Evolutionary conservation across 2,888 invertebrate genomes (phyloP).

Genomic region (Meloe dianella): DNA sequence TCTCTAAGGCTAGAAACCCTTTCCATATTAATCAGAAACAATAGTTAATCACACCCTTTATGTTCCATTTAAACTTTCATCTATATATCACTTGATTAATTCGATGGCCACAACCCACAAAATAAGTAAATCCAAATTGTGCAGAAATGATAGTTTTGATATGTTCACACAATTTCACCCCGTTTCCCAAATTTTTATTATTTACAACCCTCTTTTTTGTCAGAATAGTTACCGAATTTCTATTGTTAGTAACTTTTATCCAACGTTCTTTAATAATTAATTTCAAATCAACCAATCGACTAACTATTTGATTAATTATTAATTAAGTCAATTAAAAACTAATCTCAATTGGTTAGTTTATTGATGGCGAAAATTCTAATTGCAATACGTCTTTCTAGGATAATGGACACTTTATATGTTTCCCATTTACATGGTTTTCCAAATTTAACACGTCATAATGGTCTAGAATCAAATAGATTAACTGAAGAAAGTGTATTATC

Average conservation of each 20-base stretch:
- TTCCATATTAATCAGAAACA: no score
- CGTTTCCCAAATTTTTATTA: no score
- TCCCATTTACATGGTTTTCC: constrained; percentile 61
- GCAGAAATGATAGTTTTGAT: no score
- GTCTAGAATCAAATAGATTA: constrained; percentile 50
- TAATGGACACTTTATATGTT: constrained; percentile 62
- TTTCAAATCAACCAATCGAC: not conserved
- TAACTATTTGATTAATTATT: not conserved
- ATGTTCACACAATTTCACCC: no score
- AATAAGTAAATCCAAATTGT: constrained; percentile 24
- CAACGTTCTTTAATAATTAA: not conserved
- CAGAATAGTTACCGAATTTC: no score
- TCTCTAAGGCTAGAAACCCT: no score
- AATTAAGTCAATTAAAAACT: not conserved
- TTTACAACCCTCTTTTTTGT: no score
- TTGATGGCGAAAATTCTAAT: not conserved
- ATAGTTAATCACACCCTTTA: no score
- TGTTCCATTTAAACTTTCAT: constrained; percentile 28
- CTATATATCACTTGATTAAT: constrained; percentile 31
- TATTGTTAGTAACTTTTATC: no score
- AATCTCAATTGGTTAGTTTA: not conserved
- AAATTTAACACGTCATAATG: constrained; percentile 50
- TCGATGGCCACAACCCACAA: constrained; percentile 18
- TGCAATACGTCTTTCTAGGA: not conserved
- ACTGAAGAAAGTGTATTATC: constrained; percentile 68